Conservation (phyloP, 2,797 vertebrate genomes). For the Aldrovandia affinis region DNA sequence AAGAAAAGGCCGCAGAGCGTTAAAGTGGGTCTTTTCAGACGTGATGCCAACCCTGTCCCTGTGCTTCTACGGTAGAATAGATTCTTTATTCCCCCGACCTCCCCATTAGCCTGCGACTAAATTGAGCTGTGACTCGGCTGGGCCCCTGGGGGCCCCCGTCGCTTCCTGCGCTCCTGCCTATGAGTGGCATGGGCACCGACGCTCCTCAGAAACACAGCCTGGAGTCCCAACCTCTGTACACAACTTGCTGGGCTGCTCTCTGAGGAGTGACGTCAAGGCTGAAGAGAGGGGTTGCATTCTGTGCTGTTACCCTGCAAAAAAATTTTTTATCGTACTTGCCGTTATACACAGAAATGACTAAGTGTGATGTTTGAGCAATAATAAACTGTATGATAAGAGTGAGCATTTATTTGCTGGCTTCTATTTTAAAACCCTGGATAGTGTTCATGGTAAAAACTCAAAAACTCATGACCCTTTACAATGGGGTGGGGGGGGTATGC, state of each 20-base stretch:
- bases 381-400: background rate
- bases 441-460: background rate
- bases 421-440: background rate
- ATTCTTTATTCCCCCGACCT: slow-evolving; percentile 1
- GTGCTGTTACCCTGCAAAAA: background rate
- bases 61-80: background rate
- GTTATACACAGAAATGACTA: background rate
- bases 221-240: background rate
- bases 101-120: slow-evolving; percentile 18
- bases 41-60: slow-evolving; percentile 20
- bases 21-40: slow-evolving; percentile 22
- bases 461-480: background rate
- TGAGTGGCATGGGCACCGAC: slow-evolving; percentile 10
- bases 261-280: background rate
- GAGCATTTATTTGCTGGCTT: background rate
- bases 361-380: background rate
- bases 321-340: background rate
- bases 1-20: background rate
- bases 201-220: background rate
- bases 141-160: background rate
- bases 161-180: background rate
- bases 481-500: background rate
- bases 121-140: slow-evolving; percentile 35
- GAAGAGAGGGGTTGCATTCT: background rate
- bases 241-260: background rate